A percentile compares a stretch with the other conserved stretches of the same genome.
These are phyloP conservation scores for Stenopsyche tienmushanensis DNA, from an alignment of 1,140 invertebrate genomes.

Conservation along the genomic window DNA sequence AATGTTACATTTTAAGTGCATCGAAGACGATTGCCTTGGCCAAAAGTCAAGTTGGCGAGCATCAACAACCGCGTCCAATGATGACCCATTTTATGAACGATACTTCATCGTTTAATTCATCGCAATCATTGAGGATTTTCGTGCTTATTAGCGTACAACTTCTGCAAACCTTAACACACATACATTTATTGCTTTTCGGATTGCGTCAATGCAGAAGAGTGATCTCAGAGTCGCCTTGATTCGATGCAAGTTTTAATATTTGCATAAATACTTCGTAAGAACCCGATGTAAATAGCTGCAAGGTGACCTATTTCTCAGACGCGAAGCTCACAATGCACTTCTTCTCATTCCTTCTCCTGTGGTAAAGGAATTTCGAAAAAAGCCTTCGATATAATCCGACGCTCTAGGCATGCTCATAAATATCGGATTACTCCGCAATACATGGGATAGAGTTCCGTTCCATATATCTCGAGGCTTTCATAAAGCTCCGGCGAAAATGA, in stretches of 20 bases:
- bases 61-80: constrained; percentile 7
- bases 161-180: background rate
- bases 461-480: no score
- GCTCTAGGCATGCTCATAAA: background rate
- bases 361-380: no score
- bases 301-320: no score
- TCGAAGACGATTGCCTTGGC: background rate
- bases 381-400: background rate
- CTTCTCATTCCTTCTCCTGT: no score
- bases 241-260: no score
- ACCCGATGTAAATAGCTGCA: no score
- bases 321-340: no score
- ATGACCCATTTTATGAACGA: constrained; percentile 2
- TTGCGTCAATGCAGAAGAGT: no score
- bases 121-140: background rate
- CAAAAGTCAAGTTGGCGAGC: background rate
- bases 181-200: no score
- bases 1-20: no score
- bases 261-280: no score
- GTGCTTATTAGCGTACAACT: background rate
- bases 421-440: background rate
- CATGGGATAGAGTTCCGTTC: background rate
- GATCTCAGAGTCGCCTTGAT: no score
- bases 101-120: background rate
- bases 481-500: background rate